Base-by-base conservation (phyloP, 1,140 invertebrate species). In the Cyrtorhinus lividipennis region DNA sequence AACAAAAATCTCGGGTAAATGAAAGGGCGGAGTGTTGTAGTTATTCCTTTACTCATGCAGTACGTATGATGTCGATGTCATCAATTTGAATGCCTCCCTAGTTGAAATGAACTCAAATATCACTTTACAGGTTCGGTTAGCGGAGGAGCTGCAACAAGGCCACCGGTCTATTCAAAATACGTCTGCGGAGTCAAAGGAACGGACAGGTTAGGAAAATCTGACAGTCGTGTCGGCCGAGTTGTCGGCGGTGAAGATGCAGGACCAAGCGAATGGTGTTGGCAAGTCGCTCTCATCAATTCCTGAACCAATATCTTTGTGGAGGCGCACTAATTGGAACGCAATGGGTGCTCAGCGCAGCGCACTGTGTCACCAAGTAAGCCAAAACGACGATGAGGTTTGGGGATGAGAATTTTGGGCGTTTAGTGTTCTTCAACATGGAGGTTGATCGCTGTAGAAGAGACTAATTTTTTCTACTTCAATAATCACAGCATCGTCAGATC, bases 221-320 rank as follows among this genome's bases (percentile, higher is more conserved):
- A n/a, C n/a, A n/a, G n/a, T n/a, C 59, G 64, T 22, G 70, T 72
- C 1, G 84, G 77, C 0, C 77, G 89, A 26, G 90, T 95, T 23
- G 90, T 95, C 38, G 91, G 91, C n/a, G 91, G 92, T 2, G 85
- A 86, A 73, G 90, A 94, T 71, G 87, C 90, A 5, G 82, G 86
- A 65, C 86, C 90, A 24, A 90, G 88, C 5, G 91, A 94, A 75
- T 94, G 90, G 90, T 94, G 92, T 74, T 95, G 92, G 92, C 92
- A 94, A 74, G 89, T 92, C 27, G 93, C 92, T 0, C 78, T 97
- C 48, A 90, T 96, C 69, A 96, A 95, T 72, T 89, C 88, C 76
- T 90, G 10, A 94, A 95, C 74, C 91, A 95, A 73, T 95, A 95
- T 73, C 79, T 94, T n/a, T 98, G 94, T 72, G 93, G 94, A 1